These are phyloP conservation scores for Polydrusus tereticollis DNA, from an alignment of 2,888 invertebrate species.

Conservation along the genomic window DNA sequence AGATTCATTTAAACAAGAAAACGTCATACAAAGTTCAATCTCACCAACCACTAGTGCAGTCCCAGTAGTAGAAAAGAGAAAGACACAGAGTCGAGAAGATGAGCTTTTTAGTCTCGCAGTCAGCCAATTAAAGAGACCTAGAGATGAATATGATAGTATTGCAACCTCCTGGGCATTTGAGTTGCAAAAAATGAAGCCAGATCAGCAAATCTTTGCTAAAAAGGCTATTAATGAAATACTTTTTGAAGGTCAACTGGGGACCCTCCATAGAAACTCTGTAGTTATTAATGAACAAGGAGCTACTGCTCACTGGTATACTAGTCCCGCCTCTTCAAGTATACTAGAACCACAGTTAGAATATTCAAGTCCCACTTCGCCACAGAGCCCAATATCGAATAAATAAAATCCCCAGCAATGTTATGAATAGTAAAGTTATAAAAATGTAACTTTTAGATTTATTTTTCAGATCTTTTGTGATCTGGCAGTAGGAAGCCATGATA, in stretches of 20 bases:
- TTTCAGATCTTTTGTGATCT: too few species aligned
- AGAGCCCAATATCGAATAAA: not conserved
- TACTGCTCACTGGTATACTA: not conserved
- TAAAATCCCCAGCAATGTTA: not conserved
- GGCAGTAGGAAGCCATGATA: too few species aligned
- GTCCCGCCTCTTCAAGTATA: not conserved
- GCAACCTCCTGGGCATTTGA: slow-evolving; percentile 26
- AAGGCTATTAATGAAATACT: slow-evolving; percentile 33
- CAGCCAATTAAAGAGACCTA: not conserved
- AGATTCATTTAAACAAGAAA: not conserved
- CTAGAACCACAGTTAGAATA: not conserved
- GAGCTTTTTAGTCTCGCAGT: not conserved
- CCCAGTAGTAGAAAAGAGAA: not conserved
- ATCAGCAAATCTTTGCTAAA: slow-evolving; percentile 32
- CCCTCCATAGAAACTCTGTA: slow-evolving; percentile 19
- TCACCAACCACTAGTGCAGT: not conserved
- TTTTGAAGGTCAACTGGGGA: slow-evolving; percentile 23
- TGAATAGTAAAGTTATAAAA: not conserved
- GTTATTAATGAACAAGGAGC: not conserved
- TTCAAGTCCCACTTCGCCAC: not conserved
- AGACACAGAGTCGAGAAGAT: not conserved
- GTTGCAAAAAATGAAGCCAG: slow-evolving; percentile 28
- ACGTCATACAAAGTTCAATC: not conserved
- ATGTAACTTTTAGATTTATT: not conserved
- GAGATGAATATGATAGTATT: not conserved